A percentile compares a stretch with the other conserved stretches of the same genome.
Conservation (phyloP, 2,113 vertebrate genomes). For the Brachypteracias leptosomus region DNA sequence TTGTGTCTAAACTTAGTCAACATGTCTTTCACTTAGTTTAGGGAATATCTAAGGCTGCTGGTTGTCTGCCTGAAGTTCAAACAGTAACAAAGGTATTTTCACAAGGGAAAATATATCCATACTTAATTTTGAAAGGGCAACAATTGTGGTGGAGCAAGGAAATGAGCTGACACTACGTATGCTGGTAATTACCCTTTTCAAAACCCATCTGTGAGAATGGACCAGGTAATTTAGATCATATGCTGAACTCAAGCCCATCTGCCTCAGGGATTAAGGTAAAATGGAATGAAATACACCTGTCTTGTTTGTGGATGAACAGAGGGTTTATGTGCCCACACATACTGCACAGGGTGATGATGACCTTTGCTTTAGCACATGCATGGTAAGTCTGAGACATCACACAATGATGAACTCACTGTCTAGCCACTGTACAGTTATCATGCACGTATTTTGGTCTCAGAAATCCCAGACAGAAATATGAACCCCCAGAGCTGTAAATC, state of each 20-base stretch:
- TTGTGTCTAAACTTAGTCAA: neutral
- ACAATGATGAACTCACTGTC: slow-evolving; percentile 45
- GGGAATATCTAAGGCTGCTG: neutral
- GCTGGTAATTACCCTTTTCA: neutral
- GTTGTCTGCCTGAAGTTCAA: neutral
- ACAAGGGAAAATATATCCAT: neutral
- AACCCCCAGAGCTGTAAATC: neutral
- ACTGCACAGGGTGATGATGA: neutral
- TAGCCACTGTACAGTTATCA: neutral
- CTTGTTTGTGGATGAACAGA: neutral
- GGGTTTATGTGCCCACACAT: neutral
- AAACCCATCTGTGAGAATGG: neutral
- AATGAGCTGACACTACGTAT: neutral
- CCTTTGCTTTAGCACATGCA: neutral
- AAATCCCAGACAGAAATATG: slow-evolving; percentile 28
- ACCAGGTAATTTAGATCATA: neutral
- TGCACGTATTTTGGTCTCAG: neutral
- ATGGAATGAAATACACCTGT: neutral
- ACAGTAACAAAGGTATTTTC: neutral
- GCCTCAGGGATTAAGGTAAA: neutral
- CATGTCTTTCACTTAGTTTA: neutral
- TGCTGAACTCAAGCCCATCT: neutral
- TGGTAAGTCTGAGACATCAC: neutral
- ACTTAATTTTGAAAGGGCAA: neutral
- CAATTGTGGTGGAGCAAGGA: neutral